Conservation (phyloP, 1,140 invertebrate genomes). For the Drosophila lacteicornis region DNA sequence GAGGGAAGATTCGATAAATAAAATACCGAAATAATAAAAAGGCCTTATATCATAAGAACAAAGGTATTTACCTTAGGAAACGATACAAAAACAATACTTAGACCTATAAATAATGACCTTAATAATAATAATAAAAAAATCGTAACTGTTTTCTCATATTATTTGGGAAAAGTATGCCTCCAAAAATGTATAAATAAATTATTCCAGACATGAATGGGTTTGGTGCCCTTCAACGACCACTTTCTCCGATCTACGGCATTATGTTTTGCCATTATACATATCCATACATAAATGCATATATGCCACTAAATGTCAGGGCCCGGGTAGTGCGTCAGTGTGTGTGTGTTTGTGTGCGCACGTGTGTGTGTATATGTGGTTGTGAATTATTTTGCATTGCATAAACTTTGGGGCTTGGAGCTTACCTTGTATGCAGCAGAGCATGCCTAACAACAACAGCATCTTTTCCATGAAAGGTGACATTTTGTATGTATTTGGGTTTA, state of each 20-base stretch:
- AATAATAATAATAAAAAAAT: background rate
- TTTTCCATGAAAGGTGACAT: conserved; percentile 82
- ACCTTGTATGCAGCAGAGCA: conserved; percentile 82
- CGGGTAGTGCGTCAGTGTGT: background rate
- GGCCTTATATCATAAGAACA: too few species aligned
- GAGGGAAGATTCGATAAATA: background rate
- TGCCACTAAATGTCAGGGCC: conserved; percentile 14
- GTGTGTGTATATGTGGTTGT: background rate
- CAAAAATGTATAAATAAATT: background rate
- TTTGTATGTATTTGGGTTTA: conserved; percentile 35
- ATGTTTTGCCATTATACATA: background rate
- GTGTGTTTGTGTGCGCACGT: conserved; percentile 1
- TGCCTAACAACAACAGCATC: conserved; percentile 69
- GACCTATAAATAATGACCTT: too few species aligned
- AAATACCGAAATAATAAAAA: too few species aligned
- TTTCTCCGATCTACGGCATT: conserved; percentile 13
- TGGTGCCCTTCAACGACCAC: background rate
- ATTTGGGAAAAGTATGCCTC: background rate
- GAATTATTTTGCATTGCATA: conserved; percentile 42
- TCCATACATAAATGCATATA: background rate
- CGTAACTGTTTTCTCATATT: background rate
- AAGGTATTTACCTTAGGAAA: background rate
- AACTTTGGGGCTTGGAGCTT: conserved; percentile 55
- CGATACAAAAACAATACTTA: too few species aligned
- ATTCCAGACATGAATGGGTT: background rate